Base-by-base conservation (phyloP, 2,113 vertebrate species). In the Semicossyphus pulcher region DNA sequence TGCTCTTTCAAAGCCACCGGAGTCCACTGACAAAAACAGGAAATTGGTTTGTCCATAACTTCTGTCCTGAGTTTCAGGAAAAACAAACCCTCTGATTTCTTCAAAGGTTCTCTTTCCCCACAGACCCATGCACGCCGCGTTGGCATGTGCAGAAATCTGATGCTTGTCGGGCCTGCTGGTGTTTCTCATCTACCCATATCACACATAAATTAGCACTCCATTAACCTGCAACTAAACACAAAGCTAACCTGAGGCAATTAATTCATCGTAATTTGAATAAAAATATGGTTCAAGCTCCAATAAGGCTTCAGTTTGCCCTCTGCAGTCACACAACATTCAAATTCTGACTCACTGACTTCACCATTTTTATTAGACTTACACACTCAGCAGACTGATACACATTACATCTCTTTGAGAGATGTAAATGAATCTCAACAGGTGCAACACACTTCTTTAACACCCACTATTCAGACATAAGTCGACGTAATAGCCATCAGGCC, bases 401-500 rank as follows among this genome's bases (percentile, higher is more conserved):
- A n/a, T n/a, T n/a, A n/a, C n/a, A n/a, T n/a, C 9, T 48, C 23
- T 44, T 39, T 61, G 16, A 71, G 44, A 25, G 31, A 41, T 58
- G 37, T 34, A 71, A 66, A 65, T 61, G 4, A 78, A 45, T 70
- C 36, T 47, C 67, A 39, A 47, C 12, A 54, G 25, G 48, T 62
- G 48, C 37, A 49, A 34, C 39, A 10, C 31, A 32, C 57, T 8
- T 59, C 25, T 58, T 39, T 77, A 25, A 51, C 39, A 51, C 18
- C 41, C 57, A 71, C 25, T 67, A 57, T 66, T 81, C 64, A 39
- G 10, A 80, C 60, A 80, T 69, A 76, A 41, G 37, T 54, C 63
- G 25, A 44, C 66, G 58, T 72, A 70, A 65, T 26, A 54, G 47
- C 66, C n/a, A 18, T 73, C 44, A 36, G 56, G 21, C 57, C 61